Percentiles rank a stretch among this genome's conserved stretches.
Evolutionary conservation across 2,797 vertebrate genomes (phyloP).

Genomic region (Molothrus ater): DNA sequence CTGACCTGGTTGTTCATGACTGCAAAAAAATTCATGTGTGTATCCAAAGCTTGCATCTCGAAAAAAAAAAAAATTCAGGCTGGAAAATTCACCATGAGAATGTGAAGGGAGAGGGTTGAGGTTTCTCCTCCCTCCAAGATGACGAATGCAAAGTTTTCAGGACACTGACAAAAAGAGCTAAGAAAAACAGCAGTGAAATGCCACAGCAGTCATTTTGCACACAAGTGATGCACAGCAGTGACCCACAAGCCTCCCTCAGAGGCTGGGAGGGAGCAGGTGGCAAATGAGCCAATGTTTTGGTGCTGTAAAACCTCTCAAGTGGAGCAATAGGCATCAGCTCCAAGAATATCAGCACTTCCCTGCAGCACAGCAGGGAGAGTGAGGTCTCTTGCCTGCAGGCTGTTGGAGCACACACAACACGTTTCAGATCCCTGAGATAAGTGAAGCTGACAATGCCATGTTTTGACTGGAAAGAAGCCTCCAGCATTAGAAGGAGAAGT

Average conservation of each 20-base stretch:
- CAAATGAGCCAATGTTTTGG: background rate
- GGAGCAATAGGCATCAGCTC: slow-evolving; percentile 11
- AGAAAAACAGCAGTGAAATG: slow-evolving; percentile 20
- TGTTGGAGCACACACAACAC: background rate
- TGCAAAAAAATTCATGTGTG: slow-evolving; percentile 3
- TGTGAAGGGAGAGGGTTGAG: background rate
- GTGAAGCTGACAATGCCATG: background rate
- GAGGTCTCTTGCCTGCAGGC: slow-evolving; percentile 1
- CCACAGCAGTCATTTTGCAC: slow-evolving; percentile 1
- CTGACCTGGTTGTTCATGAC: background rate
- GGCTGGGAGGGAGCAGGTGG: slow-evolving; percentile 35
- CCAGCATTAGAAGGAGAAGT: background rate
- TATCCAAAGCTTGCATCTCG: slow-evolving; percentile 7
- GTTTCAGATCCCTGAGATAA: slow-evolving; percentile 20
- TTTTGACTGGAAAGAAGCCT: slow-evolving; percentile 37
- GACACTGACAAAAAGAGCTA: background rate
- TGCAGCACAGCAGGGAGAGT: background rate
- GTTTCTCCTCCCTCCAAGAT: background rate
- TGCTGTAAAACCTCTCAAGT: background rate
- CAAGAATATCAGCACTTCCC: background rate
- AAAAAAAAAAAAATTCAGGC: background rate
- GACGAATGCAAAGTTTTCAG: slow-evolving; percentile 45
- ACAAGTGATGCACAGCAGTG: background rate
- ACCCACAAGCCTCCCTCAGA: background rate
- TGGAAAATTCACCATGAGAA: slow-evolving; percentile 22